Evolutionary conservation across 2,797 vertebrate genomes (phyloP), one percentile per base, ranked within the genome.

Genomic region (Helostoma temminkii): DNA sequence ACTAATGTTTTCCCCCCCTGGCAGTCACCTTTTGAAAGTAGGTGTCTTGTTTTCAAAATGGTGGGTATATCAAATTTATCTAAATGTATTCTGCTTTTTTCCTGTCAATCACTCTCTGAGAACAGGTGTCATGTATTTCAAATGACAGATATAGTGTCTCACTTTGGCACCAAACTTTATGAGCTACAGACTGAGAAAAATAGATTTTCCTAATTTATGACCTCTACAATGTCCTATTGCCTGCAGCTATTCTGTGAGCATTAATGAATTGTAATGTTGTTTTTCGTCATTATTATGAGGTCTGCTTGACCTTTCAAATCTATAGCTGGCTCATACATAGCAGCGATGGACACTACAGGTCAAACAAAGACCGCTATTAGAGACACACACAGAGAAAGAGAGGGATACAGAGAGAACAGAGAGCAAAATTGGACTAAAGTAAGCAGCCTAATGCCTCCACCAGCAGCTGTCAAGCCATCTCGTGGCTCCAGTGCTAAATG

Each of bases 391-490:
- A 55, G 42, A 15, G 47, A 53, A 56, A 46, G 21, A 58, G 53
- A 64, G 75, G 28, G 45, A 60, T 18, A 55, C 2, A 10, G 61
- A 7, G 26, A 52, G 71, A 21, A 80, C 59, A 79, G 32, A 63
- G 74, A 66, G 80, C 53, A 52, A 81, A 87, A 88, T 78, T 82
- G 71, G 78, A 76, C 74, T 56, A 57, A 87, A 89, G 80, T 71
- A 82, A 80, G 77, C 46, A 63, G 78, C 80, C 78, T 86, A 83
- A 82, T 89, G 79, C 76, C 56, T 88, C 67, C 58, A 84, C 78
- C 79, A 80, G 81, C 86, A 82, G 79, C 84, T 90, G 89, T 85
- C 89, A 78, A 82, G 60, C 76, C 64, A 65, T 82, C 80, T 81
- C 70, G 48, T 6, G 11, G 81, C 75, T 66, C 52, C 41, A 15